phyloP scores from a whole-genome alignment of 2,797 vertebrate species.

The Falco cherrug region DNA sequence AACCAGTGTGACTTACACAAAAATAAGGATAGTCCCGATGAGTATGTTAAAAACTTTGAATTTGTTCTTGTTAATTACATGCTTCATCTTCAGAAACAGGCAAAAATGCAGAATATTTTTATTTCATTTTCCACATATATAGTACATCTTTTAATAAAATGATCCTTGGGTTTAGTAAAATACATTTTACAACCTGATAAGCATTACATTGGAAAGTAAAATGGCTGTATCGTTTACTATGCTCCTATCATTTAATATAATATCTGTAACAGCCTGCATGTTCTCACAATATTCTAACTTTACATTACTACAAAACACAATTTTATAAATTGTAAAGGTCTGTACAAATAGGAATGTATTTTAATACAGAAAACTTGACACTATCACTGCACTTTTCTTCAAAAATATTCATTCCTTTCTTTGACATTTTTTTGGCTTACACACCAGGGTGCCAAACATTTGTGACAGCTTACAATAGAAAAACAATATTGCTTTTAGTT shows the following conservation, averaged over 20 bases:
- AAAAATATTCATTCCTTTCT: slow-evolving; percentile 66
- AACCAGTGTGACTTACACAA: background rate
- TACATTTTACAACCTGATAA: slow-evolving; percentile 7
- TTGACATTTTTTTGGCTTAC: slow-evolving; percentile 75
- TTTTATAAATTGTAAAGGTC: slow-evolving; percentile 29
- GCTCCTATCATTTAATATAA: background rate
- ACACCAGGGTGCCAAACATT: slow-evolving; percentile 78
- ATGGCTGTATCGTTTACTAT: slow-evolving; percentile 1
- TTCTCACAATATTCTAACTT: slow-evolving; percentile 43
- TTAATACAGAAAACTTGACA: slow-evolving; percentile 65
- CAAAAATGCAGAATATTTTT: background rate
- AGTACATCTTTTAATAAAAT: background rate
- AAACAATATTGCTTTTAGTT: slow-evolving; percentile 87
- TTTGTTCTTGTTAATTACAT: background rate
- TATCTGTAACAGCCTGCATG: background rate
- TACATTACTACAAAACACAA: slow-evolving; percentile 27
- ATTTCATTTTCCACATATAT: background rate
- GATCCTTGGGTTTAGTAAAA: background rate
- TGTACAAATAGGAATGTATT: slow-evolving; percentile 41
- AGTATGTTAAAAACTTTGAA: background rate
- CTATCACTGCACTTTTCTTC: slow-evolving; percentile 59
- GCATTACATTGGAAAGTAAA: slow-evolving; percentile 1
- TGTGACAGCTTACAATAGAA: slow-evolving; percentile 83
- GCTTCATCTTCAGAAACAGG: background rate
- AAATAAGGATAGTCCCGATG: background rate